These are phyloP conservation scores for Rhogogaster chlorosoma DNA, from an alignment of 2,888 invertebrate genomes.

Conservation along the genomic window DNA sequence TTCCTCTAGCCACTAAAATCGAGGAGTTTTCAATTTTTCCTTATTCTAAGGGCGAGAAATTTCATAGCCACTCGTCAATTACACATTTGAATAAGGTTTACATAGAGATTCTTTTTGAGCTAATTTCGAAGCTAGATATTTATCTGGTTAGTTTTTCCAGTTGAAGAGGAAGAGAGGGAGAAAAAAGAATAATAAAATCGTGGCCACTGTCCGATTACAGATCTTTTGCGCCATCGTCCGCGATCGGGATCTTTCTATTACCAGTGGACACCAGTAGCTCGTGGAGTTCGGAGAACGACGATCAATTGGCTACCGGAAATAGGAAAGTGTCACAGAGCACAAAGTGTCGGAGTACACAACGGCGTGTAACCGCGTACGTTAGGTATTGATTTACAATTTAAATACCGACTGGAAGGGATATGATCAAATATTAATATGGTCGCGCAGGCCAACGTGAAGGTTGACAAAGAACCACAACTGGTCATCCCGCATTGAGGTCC, in stretches of 20 bases:
- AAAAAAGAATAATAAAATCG: neutral
- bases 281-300: conserved; percentile 17
- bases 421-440: conserved; percentile 44
- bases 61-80: neutral
- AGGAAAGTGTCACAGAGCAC: conserved; percentile 33
- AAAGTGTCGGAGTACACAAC: conserved; percentile 48
- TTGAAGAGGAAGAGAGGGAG: neutral
- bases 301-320: conserved; percentile 31
- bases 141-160: neutral
- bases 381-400: conserved; percentile 48
- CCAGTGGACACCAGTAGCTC: neutral
- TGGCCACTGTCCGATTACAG: neutral
- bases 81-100: neutral
- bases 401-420: conserved; percentile 41
- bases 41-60: neutral
- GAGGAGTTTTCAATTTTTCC: neutral
- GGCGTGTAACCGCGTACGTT: conserved; percentile 46
- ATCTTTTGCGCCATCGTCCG: neutral
- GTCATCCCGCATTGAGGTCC: conserved; percentile 22
- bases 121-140: neutral
- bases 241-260: neutral
- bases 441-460: conserved; percentile 15
- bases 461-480: conserved; percentile 22
- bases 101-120: neutral
- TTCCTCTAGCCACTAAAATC: neutral